These are phyloP conservation scores for Eretmocerus hayati DNA, from an alignment of 2,888 invertebrate genomes.

Conservation along the genomic window DNA sequence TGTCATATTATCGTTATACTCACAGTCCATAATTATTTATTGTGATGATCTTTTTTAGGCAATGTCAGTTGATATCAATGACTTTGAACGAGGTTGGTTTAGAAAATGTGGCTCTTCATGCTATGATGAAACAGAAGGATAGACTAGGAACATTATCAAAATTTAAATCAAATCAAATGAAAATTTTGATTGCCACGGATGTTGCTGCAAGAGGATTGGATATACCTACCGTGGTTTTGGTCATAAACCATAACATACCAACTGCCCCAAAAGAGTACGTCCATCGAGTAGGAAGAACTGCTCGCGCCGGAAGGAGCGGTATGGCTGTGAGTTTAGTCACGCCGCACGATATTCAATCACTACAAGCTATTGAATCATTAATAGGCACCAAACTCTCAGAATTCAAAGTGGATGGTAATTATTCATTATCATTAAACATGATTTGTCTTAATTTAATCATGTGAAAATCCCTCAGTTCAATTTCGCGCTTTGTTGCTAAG, in stretches of 20 bases:
- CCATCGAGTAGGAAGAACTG: slow-evolving; percentile 95
- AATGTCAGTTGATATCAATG: slow-evolving; percentile 86
- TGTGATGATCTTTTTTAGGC: slow-evolving; percentile 54
- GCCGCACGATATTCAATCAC: slow-evolving; percentile 79
- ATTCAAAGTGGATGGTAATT: slow-evolving; percentile 72
- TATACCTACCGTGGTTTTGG: slow-evolving; percentile 90
- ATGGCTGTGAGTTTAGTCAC: slow-evolving; percentile 86
- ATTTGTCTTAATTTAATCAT: slow-evolving; percentile 25
- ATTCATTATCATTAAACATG: background rate
- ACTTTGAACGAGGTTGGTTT: slow-evolving; percentile 81
- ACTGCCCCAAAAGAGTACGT: slow-evolving; percentile 88
- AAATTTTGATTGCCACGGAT: slow-evolving; percentile 92
- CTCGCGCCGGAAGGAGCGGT: slow-evolving; percentile 81
- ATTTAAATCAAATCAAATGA: slow-evolving; percentile 83
- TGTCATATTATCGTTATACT: no score
- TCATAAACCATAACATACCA: slow-evolving; percentile 92
- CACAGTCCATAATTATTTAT: no score
- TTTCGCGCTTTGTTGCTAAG: no score
- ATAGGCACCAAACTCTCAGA: slow-evolving; percentile 81
- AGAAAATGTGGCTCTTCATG: slow-evolving; percentile 85
- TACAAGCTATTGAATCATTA: slow-evolving; percentile 77
- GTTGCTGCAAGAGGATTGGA: slow-evolving; percentile 95
- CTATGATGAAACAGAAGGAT: slow-evolving; percentile 83
- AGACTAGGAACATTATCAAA: slow-evolving; percentile 75
- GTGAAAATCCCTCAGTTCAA: no score